Conservation (phyloP, 2,888 invertebrate genomes). For the Atherix ibis region DNA sequence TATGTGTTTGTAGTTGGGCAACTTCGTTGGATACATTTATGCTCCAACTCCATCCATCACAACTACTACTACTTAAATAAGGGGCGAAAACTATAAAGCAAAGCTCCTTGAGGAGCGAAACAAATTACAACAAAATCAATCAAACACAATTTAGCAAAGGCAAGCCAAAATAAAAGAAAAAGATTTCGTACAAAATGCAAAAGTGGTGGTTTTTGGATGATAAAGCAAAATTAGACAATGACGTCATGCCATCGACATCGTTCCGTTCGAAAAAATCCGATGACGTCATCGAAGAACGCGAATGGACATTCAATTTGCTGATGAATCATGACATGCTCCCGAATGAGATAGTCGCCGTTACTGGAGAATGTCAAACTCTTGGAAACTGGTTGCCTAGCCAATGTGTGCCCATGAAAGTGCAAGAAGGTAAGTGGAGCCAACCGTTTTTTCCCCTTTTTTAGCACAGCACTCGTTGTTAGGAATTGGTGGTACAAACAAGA, state of each 20-base stretch:
- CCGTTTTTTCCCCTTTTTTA: too few relatives aligned
- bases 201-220: constrained; percentile 49
- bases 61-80: too few relatives aligned
- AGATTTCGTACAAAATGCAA: constrained; percentile 44
- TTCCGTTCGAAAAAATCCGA: constrained; percentile 8
- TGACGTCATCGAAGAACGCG: constrained; percentile 16
- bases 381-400: constrained; percentile 55
- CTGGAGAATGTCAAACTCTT: constrained; percentile 49
- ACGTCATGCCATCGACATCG: constrained; percentile 7
- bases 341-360: constrained; percentile 52
- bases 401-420: constrained; percentile 37
- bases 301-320: constrained; percentile 40
- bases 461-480: too few relatives aligned
- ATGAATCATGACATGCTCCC: constrained; percentile 34
- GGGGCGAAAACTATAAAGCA: too few relatives aligned
- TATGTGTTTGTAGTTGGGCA: too few relatives aligned
- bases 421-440: constrained; percentile 31
- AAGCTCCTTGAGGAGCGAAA: background rate
- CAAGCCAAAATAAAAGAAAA: constrained; percentile 8
- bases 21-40: too few relatives aligned
- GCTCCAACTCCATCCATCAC: too few relatives aligned
- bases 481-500: too few relatives aligned
- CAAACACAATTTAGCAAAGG: background rate
- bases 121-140: background rate
- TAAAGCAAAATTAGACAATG: constrained; percentile 25